Percentiles rank a stretch among this genome's conserved stretches.
phyloP scores from a whole-genome alignment of 92 coral and sea anemone species.

The Meandrina meandrites region DNA sequence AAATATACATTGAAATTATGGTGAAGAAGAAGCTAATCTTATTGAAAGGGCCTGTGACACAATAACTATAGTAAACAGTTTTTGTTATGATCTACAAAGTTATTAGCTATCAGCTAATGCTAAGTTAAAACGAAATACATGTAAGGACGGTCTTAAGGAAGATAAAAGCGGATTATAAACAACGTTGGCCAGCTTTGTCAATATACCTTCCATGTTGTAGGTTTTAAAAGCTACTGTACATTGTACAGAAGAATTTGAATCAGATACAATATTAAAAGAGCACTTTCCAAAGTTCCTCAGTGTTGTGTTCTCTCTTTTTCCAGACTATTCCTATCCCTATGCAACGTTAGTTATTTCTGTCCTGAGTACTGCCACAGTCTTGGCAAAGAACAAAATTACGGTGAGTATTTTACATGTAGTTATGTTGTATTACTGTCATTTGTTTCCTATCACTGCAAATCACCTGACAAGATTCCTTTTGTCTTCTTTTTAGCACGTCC shows the following conservation, averaged over 20 bases:
- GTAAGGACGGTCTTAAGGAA: no score
- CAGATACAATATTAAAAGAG: no score
- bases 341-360: slow-evolving; percentile 78
- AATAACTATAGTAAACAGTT: no score
- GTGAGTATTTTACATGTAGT: slow-evolving; percentile 29
- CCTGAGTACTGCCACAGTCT: slow-evolving; percentile 86
- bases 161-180: no score
- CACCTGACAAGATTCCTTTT: neutral
- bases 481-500: slow-evolving; percentile 51
- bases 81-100: no score
- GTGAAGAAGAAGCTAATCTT: no score
- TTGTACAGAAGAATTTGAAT: no score
- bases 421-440: neutral
- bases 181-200: no score
- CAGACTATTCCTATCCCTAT: slow-evolving; percentile 94
- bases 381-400: slow-evolving; percentile 86
- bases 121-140: no score
- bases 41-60: no score
- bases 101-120: no score
- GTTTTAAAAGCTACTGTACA: neutral
- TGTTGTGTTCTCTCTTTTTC: neutral
- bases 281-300: neutral
- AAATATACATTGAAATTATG: no score
- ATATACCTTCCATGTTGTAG: neutral
- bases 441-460: neutral